These are phyloP conservation scores for Neomonachus schauinslandi DNA, from an alignment of 2,113 vertebrate genomes.

Conservation along the genomic window DNA sequence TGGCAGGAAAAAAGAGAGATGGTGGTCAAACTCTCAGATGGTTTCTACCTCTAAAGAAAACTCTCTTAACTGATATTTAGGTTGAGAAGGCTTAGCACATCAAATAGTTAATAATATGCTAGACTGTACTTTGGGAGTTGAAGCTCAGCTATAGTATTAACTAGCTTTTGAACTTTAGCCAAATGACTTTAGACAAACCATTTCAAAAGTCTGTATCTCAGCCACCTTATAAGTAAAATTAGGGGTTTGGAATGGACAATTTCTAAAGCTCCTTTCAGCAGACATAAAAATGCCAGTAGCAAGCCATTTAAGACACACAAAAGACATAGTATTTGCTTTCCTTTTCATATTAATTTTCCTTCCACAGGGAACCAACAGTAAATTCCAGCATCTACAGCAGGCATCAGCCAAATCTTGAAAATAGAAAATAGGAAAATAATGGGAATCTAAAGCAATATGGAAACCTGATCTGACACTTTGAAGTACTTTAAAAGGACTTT, in stretches of 20 bases:
- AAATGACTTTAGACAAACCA: neutral
- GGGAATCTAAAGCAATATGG: neutral
- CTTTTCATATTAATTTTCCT: slow-evolving; percentile 27
- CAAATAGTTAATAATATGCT: neutral
- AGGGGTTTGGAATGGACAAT: neutral
- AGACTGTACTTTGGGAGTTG: neutral
- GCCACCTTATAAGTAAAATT: neutral
- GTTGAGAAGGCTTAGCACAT: neutral
- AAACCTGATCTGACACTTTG: neutral
- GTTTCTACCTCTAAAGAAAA: neutral
- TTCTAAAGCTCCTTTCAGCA: neutral
- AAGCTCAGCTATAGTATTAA: neutral
- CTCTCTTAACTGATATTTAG: neutral
- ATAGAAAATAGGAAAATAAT: neutral
- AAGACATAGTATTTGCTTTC: neutral
- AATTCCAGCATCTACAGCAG: neutral
- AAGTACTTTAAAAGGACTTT: neutral
- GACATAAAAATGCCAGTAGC: neutral
- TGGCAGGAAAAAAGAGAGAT: neutral
- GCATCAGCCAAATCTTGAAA: neutral
- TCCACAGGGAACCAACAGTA: neutral
- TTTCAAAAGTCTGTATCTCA: neutral
- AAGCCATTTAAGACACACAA: neutral
- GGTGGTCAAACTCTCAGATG: neutral
- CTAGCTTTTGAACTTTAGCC: neutral